Percentiles rank a stretch among this genome's conserved stretches.
These are phyloP conservation scores for Epizoanthus rinbou DNA, from an alignment of 92 coral and sea anemone species.

Conservation along the genomic window DNA sequence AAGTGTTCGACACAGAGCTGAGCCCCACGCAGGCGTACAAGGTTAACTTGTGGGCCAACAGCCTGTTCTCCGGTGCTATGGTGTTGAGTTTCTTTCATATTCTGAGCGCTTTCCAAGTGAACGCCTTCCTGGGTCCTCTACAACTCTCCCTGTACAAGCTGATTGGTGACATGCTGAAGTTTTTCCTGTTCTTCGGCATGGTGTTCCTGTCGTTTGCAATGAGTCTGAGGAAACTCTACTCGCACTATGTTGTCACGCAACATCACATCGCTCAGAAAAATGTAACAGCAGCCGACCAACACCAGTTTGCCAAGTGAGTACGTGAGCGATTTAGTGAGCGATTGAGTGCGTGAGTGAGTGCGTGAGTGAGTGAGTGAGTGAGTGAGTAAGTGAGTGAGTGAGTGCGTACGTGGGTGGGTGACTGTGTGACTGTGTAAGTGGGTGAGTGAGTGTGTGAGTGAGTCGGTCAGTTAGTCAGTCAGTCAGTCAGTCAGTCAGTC, in stretches of 20 bases:
- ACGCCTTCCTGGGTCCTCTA: constrained; percentile 69
- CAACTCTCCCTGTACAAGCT: constrained; percentile 80
- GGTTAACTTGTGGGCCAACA: constrained; percentile 53
- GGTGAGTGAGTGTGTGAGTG: no score
- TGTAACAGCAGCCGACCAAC: constrained; percentile 18
- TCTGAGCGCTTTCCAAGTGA: constrained; percentile 68
- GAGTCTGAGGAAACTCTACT: constrained; percentile 81
- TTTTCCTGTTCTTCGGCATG: constrained; percentile 67
- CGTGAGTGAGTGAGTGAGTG: no score
- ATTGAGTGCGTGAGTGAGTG: no score
- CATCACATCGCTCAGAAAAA: constrained; percentile 36
- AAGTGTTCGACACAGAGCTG: constrained; percentile 22
- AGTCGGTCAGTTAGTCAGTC: no score
- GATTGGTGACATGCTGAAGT: constrained; percentile 74
- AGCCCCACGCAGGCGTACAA: constrained; percentile 47
- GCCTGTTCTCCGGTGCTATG: constrained; percentile 64
- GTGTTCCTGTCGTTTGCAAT: constrained; percentile 79
- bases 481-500: no score
- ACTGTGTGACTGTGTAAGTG: no score
- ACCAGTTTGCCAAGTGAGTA: constrained; percentile 31
- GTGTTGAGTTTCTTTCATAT: constrained; percentile 72
- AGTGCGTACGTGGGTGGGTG: no score
- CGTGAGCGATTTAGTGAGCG: no score
- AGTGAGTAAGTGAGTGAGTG: no score
- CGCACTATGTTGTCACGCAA: constrained; percentile 75